A percentile compares a stretch with the other conserved stretches of the same genome.
phyloP scores from a whole-genome alignment of 2,113 vertebrate species.

The Rhodinocichla rosea region DNA sequence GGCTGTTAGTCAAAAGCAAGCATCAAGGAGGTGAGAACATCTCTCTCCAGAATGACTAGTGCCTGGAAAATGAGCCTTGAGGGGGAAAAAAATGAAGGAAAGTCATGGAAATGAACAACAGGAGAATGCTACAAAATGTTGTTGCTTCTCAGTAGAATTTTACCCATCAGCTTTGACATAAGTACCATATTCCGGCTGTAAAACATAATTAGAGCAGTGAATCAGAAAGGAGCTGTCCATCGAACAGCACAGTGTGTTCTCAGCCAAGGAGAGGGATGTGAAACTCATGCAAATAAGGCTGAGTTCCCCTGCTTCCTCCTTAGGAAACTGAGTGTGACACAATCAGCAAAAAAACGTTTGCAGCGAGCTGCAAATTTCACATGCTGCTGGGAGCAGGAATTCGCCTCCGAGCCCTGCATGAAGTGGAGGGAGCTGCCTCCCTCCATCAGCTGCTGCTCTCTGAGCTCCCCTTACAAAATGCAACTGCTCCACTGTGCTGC shows the following conservation, averaged over 20 bases:
- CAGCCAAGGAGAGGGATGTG: constrained; percentile 55
- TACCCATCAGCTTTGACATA: constrained; percentile 67
- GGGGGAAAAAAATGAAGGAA: constrained; percentile 28
- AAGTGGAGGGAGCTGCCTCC: not conserved
- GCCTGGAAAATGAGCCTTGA: constrained; percentile 39
- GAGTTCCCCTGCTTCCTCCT: constrained; percentile 44
- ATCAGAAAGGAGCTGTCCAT: constrained; percentile 64
- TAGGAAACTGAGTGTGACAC: constrained; percentile 49
- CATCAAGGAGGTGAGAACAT: constrained; percentile 16
- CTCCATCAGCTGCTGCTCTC: not conserved
- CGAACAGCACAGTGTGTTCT: constrained; percentile 46
- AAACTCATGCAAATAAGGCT: constrained; percentile 53
- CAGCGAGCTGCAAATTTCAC: not conserved
- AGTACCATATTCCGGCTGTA: constrained; percentile 62
- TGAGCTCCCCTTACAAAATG: not conserved
- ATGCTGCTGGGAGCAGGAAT: not conserved
- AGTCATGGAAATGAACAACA: constrained; percentile 61
- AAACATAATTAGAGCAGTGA: constrained; percentile 69
- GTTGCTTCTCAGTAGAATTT: constrained; percentile 56
- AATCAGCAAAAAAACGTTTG: constrained; percentile 40
- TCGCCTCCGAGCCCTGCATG: not conserved
- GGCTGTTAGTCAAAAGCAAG: constrained; percentile 38
- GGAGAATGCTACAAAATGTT: constrained; percentile 51
- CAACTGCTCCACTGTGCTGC: not conserved
- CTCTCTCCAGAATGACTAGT: not conserved